Evolutionary conservation across 2,113 vertebrate genomes (phyloP), one percentile per base, ranked within the genome.

Genomic region (Dicrurus megarhynchus): DNA sequence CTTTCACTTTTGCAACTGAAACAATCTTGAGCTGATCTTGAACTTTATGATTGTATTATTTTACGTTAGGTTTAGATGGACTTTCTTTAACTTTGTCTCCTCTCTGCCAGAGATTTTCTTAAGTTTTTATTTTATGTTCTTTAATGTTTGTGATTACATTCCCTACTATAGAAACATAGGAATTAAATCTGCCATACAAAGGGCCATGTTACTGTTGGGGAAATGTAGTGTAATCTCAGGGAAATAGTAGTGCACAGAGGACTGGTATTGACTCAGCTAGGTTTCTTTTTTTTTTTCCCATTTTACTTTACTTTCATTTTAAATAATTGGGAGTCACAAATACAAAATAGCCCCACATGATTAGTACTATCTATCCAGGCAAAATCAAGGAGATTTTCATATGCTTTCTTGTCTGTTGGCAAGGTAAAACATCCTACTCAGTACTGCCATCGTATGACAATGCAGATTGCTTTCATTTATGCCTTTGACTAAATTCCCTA

Each of bases 271-370:
- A 12, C 35, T 77, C 35, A 73, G 15, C 33, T 32, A 49, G 27
- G 2, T 1, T 47, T 42, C 9, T 30, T 30, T 2, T 30, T 19
- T 47, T 8, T 35, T 16, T 7, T 2, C 2, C 32, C 32, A 15
- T 39, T 94, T 85, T 83, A 3, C 3, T 88, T 55, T 89, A 53
- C 9, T 73, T 90, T 68, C 4, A 26, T 85, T 87, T 70, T 63
- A 68, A 76, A 35, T 71, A 64, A 37, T 52, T 56, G 24, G 18
- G 18, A 87, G 10, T 7, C 11, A 32, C 6, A 70, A 56, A 59
- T 53, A 41, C 44, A 49, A 63, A 71, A 47, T 13, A 93, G 2
- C 2, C 5, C 49, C 8, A 32, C 19, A 15, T 22, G 23, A 50
- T 74, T 46, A 49, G 21, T 61, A 23, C 14, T 56, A 63, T 56